phyloP scores from a whole-genome alignment of 53 echinoderm and acorn worm species.

The Luidia sarsii region DNA sequence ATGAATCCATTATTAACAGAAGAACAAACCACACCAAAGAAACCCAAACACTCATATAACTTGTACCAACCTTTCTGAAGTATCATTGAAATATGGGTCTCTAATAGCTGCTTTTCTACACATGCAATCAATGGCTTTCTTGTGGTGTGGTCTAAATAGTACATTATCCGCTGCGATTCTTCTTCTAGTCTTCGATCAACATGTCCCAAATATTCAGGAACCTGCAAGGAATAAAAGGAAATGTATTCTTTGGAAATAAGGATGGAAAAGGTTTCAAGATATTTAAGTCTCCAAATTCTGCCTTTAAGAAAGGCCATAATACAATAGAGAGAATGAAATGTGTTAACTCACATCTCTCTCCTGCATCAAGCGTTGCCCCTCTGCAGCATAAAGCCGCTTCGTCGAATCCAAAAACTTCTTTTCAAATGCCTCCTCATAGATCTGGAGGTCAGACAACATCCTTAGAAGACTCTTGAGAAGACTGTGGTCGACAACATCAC shows the following conservation, averaged over 20 bases:
- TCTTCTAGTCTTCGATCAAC: constrained; percentile 94
- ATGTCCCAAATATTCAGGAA: constrained; percentile 90
- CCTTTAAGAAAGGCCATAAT: no score
- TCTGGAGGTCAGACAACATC: constrained; percentile 98
- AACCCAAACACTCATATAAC: no score
- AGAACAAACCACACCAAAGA: no score
- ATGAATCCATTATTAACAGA: no score
- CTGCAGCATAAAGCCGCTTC: constrained; percentile 87
- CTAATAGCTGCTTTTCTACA: constrained; percentile 95
- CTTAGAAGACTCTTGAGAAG: constrained; percentile 87
- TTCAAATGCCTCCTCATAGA: constrained; percentile 98
- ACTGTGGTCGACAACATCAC: constrained; percentile 94
- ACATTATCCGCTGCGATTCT: constrained; percentile 88
- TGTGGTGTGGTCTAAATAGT: constrained; percentile 95
- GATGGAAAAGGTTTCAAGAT: no score
- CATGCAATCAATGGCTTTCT: constrained; percentile 87
- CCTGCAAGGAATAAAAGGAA: no score
- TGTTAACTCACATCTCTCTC: constrained; percentile 98
- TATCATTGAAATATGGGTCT: constrained; percentile 84
- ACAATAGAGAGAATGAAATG: no score
- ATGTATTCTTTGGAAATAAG: no score
- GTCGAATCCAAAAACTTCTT: constrained; percentile 92
- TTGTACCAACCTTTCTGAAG: constrained; percentile 93
- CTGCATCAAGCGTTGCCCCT: constrained; percentile 90
- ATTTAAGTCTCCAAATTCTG: no score